Evolutionary conservation across 2,888 invertebrate genomes (phyloP).

Genomic region (Lamellibrachia columna): DNA sequence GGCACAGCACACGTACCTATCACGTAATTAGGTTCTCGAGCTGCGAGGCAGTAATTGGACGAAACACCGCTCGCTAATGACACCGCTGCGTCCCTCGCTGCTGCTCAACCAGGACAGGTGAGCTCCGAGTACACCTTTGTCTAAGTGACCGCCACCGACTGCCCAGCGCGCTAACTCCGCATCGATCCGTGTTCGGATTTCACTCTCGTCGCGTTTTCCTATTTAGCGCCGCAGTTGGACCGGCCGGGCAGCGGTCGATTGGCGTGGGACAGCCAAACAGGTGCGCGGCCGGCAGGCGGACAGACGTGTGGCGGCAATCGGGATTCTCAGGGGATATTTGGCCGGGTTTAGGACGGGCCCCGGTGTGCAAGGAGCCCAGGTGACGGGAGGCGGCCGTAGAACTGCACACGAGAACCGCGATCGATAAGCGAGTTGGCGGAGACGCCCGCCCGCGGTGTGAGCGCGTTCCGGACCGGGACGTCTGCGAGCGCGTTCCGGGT

Average conservation of each 20-base stretch:
- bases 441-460: background rate
- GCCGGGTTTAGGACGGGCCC: background rate
- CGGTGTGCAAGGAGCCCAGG: background rate
- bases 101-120: background rate
- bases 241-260: background rate
- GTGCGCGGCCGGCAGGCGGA: background rate
- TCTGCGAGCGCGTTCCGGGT: background rate
- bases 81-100: background rate
- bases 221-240: background rate
- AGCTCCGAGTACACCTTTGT: slow-evolving; percentile 5
- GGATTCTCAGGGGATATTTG: background rate
- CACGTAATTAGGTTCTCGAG: slow-evolving; percentile 10
- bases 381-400: background rate
- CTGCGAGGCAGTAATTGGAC: background rate
- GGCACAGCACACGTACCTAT: background rate
- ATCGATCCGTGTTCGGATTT: slow-evolving; percentile 16
- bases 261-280: background rate
- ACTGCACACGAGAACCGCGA: background rate
- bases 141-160: slow-evolving; percentile 16
- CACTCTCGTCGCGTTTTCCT: background rate
- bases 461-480: background rate
- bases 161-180: background rate
- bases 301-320: background rate
- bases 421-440: slow-evolving; percentile 11
- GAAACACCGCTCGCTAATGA: slow-evolving; percentile 16